Base-by-base conservation (phyloP, 1,140 invertebrate genomes). In the Brachionus paranguensis region DNA sequence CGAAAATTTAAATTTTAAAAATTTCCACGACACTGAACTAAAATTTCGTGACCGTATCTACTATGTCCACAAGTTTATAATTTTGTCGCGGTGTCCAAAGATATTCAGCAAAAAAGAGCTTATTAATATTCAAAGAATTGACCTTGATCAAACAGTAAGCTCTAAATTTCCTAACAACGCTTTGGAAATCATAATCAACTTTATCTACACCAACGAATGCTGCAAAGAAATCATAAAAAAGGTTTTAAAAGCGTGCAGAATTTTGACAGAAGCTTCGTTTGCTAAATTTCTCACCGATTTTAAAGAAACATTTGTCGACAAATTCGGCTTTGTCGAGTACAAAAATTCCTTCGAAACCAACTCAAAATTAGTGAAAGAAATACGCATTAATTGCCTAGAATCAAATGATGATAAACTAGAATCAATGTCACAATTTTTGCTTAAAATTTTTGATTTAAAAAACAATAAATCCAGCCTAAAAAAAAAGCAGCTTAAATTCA, bases 401-500 rank as follows among this genome's bases (percentile, higher is more conserved):
- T 64, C 27, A 7, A 72, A 76, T 33, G 72, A 76, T 5, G 72
- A 76, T 12, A 76, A 76, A 76, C 20, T 76, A 27, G 72, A 76
- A 10, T 24, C 47, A 33, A 76, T 76, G 72, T 50, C 43, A 1
- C 27, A 50, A 1, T 53, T 76, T 76, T 33, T 76, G 43, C 24
- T 41, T 5, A 84, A 74, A 70, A 76, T 84, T 3, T 84, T 76
- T 27, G 84, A 70, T 41, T 33, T 65, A 12, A 60, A 64, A 83
- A 50, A 33, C 4, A 1, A 14, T 3, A 55, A 24, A 27, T 45
- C 60, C 14, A 70, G 5, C 20, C 2, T 41, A 11, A 84, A 43
- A 20, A 27, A 37, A 14, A 84, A 78, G n/a, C 24, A 37, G 7
- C 53, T 79, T 4, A 78, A 43, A 60, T 78, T 84, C 84, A 79